These are phyloP conservation scores for Tanytarsus gracilentus DNA, from an alignment of 2,888 invertebrate species.

Conservation along the genomic window DNA sequence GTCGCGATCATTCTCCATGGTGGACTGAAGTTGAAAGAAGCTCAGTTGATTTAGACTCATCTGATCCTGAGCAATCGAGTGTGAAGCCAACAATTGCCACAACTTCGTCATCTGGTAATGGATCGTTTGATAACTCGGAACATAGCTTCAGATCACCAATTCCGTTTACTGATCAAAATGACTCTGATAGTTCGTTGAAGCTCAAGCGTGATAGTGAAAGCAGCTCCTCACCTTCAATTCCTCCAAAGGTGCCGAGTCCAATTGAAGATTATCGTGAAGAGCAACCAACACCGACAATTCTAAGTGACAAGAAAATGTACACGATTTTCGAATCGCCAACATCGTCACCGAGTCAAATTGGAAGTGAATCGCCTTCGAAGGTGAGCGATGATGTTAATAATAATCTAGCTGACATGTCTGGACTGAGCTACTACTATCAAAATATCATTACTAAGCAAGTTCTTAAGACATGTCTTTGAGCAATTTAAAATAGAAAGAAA, in stretches of 20 bases:
- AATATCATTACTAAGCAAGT: slow-evolving; percentile 50
- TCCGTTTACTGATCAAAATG: slow-evolving; percentile 21
- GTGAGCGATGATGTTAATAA: slow-evolving; percentile 29
- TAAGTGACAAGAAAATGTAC: slow-evolving; percentile 24
- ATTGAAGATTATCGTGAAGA: background rate
- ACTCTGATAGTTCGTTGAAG: background rate
- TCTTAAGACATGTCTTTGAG: slow-evolving; percentile 47
- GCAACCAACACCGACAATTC: background rate
- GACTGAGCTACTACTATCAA: slow-evolving; percentile 43
- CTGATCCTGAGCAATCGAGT: slow-evolving; percentile 34
- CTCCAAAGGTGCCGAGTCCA: slow-evolving; percentile 21
- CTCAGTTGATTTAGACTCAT: slow-evolving; percentile 40
- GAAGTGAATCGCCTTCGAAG: background rate
- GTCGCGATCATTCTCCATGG: slow-evolving; percentile 50
- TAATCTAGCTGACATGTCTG: slow-evolving; percentile 34
- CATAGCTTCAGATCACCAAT: slow-evolving; percentile 38
- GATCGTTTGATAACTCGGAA: slow-evolving; percentile 41
- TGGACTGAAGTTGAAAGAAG: slow-evolving; percentile 49
- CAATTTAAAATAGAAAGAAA: no score
- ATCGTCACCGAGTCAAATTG: slow-evolving; percentile 17
- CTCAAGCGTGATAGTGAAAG: slow-evolving; percentile 3
- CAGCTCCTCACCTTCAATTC: slow-evolving; percentile 2
- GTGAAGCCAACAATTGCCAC: slow-evolving; percentile 31
- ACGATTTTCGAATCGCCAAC: slow-evolving; percentile 27
- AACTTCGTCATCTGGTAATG: slow-evolving; percentile 38